Evolutionary conservation across 2,888 invertebrate genomes (phyloP), one percentile per base, ranked within the genome.

Genomic region (Amphipoea oculea): DNA sequence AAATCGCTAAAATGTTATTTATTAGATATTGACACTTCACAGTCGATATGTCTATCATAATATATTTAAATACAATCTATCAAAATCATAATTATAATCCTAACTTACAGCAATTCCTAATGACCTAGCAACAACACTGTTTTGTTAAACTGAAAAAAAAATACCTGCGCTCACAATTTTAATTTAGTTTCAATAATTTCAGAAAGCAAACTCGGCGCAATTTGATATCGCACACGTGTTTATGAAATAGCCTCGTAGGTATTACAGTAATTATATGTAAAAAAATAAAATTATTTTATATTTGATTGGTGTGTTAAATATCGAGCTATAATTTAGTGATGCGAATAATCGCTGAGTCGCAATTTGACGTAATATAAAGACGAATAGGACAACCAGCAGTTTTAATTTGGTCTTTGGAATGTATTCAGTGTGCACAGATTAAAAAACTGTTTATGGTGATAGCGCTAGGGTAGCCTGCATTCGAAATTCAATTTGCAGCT

Each of bases 211-310:
- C 0, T 85, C 36, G 72, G 65, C 68, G 62, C 0, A 82, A 76
- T 82, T 42, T 12, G 78, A 85, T 73, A 73, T 2, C 4, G 0
- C 40, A 65, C 76, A 78, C 73, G 85, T 73, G 75, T 75, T 62
- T 60, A 12, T 20, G 20, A 62, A 66, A 70, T 14, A 11, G 36
- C 57, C 2, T 82, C 57, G 42, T 20, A 45, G 45, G 48, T 48
- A 76, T 74, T 76, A 73, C 73, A 81, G 14, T 67, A 36, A 29
- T 20, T n/a, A 45, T 36, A 69, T 77, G 17, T 6, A 73, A 73
- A 72, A 17, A 42, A 48, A 48, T 62, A 20, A 66, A 81, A 81
- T 65, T 14, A 48, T 69, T 45, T 5, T n/a, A 14, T 23, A 81
- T 71, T 71, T 63, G 3, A n/a, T 68, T 71, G 40, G 54, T 75